Base-by-base conservation (phyloP, 2,797 vertebrate genomes). In the Cyclura pinguis region DNA sequence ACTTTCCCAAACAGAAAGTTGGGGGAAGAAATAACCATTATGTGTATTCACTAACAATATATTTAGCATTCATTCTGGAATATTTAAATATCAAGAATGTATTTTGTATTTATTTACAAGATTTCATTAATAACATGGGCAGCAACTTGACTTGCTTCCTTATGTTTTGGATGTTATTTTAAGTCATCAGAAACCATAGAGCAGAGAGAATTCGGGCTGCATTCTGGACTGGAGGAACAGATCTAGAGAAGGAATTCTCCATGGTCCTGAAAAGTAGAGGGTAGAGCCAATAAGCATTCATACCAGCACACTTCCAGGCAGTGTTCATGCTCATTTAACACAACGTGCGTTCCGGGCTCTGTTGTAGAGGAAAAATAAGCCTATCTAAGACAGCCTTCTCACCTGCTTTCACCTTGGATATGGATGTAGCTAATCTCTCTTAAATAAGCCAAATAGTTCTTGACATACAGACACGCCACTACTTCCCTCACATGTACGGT, bases 221-320 rank as follows among this genome's bases (percentile, higher is more conserved):
- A 72, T 72, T 64, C 57, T 59, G 42, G 52, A 4, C 67, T 50
- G 57, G 4, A 38, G 35, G 59, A 52, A 84, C n/a, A 55, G 38
- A 57, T 2, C 20, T 90, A 64, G 78, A 50, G 55, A 73, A 57
- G 12, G 69, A 83, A 35, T 86, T 88, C 62, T 88, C 90, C 86
- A 4, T 52, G 42, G 74, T 89, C 35, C 85, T 87, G 73, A 78
- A 89, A 73, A 62, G 20, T 72, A 67, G 16, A 72, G 55, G 55
- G 64, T 32, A 55, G 80, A 42, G 72, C 29, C 29, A 57, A 35
- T 62, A 9, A 52, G 59, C 9, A 67, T 42, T 27, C 16, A 72
- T 80, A 35, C 0, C 32, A 50, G 52, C 27, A 80, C 55, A 69
- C 69, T 10, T 10, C 13, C 38, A 90, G 59, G 22, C 52, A 80